Evolutionary conservation across 1,140 invertebrate species (phyloP).

Genomic region (Lordiphosa mommai): DNA sequence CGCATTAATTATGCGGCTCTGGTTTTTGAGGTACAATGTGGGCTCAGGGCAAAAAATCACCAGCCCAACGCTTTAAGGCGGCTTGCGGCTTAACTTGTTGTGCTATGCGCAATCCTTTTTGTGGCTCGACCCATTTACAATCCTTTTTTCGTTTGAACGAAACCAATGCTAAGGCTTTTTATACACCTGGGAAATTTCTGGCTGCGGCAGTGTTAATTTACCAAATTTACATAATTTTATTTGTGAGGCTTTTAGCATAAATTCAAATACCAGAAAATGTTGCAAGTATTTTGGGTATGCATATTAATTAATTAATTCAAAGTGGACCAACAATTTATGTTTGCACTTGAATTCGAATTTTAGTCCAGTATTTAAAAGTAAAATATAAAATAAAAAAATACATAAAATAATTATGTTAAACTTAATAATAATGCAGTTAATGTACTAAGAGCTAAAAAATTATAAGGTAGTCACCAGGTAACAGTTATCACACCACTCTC

Average conservation of each 20-base stretch:
- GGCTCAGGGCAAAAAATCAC: constrained; percentile 16
- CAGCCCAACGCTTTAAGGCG: constrained; percentile 20
- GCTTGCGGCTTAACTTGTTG: constrained; percentile 12
- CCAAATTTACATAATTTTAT: constrained; percentile 44
- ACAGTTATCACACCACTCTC: no score
- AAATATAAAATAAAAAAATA: no score
- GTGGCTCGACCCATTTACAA: not conserved
- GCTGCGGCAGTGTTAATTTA: constrained; percentile 43
- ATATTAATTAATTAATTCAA: no score
- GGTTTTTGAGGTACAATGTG: constrained; percentile 7
- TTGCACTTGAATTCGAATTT: no score
- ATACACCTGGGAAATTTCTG: constrained; percentile 19
- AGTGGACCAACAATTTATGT: no score
- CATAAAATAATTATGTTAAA: no score
- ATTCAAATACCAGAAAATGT: constrained; percentile 16
- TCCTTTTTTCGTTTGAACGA: constrained; percentile 33
- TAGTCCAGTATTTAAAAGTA: no score
- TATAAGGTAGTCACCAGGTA: no score
- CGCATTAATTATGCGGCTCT: constrained; percentile 68
- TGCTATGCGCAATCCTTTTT: constrained; percentile 13
- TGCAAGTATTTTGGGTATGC: not conserved
- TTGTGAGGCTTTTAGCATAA: constrained; percentile 18
- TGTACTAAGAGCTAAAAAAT: no score
- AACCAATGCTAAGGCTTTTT: constrained; percentile 11
- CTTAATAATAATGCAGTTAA: no score